phyloP scores from a whole-genome alignment of 92 coral and sea anemone species.

The Heteractis magnifica region DNA sequence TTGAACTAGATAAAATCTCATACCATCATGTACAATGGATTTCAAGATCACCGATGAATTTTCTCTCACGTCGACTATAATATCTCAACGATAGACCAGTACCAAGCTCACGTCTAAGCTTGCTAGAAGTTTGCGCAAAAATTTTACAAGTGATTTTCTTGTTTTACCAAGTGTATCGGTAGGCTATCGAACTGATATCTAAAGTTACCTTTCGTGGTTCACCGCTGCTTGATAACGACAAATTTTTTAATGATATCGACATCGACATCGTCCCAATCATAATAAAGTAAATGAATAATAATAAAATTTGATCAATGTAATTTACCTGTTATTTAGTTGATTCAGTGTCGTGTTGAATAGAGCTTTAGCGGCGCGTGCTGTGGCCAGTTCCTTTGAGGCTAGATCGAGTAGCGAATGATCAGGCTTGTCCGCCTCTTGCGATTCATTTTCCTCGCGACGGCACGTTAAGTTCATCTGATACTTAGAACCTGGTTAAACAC shows the following conservation, averaged over 20 bases:
- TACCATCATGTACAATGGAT: background rate
- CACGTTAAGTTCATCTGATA: conserved; percentile 17
- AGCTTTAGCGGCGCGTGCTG: conserved; percentile 16
- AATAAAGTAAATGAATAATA: background rate
- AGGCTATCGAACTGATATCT: too few species aligned
- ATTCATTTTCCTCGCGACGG: background rate
- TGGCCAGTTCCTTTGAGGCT: conserved; percentile 18
- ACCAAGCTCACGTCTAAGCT: background rate
- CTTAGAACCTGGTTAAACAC: background rate
- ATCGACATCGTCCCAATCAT: background rate
- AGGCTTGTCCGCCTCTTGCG: conserved; percentile 9
- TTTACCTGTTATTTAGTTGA: background rate
- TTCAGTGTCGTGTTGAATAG: background rate
- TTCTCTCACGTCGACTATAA: background rate
- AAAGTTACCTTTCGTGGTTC: too few species aligned
- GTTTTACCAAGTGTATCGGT: too few species aligned
- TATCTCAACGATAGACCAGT: too few species aligned
- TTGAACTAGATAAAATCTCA: background rate
- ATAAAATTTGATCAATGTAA: too few species aligned
- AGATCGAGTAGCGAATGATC: background rate
- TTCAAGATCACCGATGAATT: background rate
- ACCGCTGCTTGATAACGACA: too few species aligned
- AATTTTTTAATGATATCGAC: background rate
- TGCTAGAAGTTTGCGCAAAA: background rate
- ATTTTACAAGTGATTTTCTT: too few species aligned